A percentile compares a stretch with the other conserved stretches of the same genome.
These are phyloP conservation scores for Scaptomyza flava DNA, from an alignment of 2,888 invertebrate species.

Conservation along the genomic window DNA sequence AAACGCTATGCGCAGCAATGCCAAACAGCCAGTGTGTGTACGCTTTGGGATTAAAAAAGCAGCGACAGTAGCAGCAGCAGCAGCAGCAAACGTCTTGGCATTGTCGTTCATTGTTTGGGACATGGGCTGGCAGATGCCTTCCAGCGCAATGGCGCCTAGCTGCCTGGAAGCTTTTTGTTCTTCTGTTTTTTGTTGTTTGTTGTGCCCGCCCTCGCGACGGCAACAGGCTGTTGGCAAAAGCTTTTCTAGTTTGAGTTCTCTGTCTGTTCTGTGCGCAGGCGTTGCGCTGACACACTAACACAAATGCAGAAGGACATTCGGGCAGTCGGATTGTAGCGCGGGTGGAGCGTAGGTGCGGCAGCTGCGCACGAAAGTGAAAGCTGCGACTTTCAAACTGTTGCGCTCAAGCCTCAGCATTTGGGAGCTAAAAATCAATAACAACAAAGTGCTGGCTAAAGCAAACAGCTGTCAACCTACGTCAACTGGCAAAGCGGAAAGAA, in stretches of 20 bases:
- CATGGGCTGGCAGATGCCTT: conserved; percentile 34
- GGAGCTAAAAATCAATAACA: conserved; percentile 72
- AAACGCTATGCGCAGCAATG: conserved; percentile 54
- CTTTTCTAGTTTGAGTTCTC: conserved; percentile 29
- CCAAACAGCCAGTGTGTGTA: conserved; percentile 20
- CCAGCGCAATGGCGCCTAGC: conserved; percentile 61
- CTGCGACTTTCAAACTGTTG: conserved; percentile 79
- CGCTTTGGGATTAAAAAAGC: conserved; percentile 25
- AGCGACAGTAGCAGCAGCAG: neutral
- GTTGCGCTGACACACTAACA: conserved; percentile 72
- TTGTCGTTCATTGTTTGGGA: conserved; percentile 67
- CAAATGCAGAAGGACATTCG: conserved; percentile 51
- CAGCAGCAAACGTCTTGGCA: conserved; percentile 23
- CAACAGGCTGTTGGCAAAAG: conserved; percentile 66
- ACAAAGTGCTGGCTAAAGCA: conserved; percentile 54
- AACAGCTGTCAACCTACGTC: conserved; percentile 82
- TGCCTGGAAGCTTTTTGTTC: conserved; percentile 38
- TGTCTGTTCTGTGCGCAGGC: conserved; percentile 55
- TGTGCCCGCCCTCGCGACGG: conserved; percentile 44
- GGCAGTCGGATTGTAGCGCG: conserved; percentile 2
- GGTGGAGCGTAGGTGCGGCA: conserved; percentile 1
- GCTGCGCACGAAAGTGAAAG: conserved; percentile 73
- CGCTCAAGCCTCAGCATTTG: conserved; percentile 47
- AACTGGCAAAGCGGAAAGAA: conserved; percentile 41
- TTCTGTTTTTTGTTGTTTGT: neutral